These are phyloP conservation scores for Pomacea canaliculata DNA, from an alignment of 2,888 invertebrate species.

Conservation along the genomic window DNA sequence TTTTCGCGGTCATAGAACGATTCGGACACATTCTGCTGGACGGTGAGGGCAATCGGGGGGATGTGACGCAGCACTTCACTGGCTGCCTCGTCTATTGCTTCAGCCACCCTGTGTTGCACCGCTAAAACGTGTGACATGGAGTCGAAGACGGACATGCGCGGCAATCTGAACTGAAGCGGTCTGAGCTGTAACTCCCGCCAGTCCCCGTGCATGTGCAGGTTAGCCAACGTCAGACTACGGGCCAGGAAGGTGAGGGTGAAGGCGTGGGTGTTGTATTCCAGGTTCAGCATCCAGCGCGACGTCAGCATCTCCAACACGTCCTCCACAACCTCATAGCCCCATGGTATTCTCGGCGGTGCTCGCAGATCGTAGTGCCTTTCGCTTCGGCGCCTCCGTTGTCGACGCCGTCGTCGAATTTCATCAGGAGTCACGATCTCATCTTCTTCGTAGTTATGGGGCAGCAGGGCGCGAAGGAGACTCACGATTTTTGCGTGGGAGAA, in stretches of 20 bases:
- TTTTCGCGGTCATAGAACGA: background rate
- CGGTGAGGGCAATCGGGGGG: background rate
- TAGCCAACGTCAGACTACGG: slow-evolving; percentile 14
- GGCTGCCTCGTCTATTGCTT: slow-evolving; percentile 7
- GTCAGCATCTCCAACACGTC: background rate
- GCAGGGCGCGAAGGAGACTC: background rate
- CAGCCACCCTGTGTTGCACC: slow-evolving; percentile 4
- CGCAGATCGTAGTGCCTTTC: background rate
- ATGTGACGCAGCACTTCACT: slow-evolving; percentile 2
- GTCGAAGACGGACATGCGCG: background rate
- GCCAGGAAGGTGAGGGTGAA: slow-evolving; percentile 8
- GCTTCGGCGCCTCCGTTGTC: background rate
- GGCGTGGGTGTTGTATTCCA: slow-evolving; percentile 1
- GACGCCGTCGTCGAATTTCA: background rate
- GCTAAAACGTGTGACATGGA: background rate
- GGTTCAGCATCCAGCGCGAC: slow-evolving; percentile 7
- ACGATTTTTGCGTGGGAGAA: slow-evolving; percentile 12
- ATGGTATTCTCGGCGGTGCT: too few relatives aligned
- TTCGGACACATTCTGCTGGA: background rate
- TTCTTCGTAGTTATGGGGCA: background rate
- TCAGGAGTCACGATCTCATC: background rate
- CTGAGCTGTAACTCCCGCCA: too few relatives aligned
- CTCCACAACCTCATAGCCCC: background rate
- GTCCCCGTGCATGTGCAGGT: background rate
- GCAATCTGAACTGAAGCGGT: too few relatives aligned